A percentile compares a stretch with the other conserved stretches of the same genome.
Conservation (phyloP, 2,888 invertebrate genomes). For the Mayetiola destructor region DNA sequence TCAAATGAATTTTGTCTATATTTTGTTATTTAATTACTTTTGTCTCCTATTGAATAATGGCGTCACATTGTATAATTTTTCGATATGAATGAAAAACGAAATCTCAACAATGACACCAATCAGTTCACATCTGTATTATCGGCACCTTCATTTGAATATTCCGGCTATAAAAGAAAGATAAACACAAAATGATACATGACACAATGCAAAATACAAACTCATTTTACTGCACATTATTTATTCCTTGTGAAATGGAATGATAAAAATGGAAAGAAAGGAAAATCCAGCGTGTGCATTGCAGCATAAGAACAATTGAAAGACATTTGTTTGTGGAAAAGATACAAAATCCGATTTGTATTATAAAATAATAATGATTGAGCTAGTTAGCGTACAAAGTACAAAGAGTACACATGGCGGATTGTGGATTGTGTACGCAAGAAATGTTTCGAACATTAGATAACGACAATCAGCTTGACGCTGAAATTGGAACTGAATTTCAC, state of each 20-base stretch:
- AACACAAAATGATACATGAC: too few species aligned
- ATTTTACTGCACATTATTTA: constrained; percentile 2
- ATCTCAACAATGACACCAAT: too few species aligned
- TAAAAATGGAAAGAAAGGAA: too few species aligned
- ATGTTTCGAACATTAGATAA: not conserved
- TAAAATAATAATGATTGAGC: constrained; percentile 11
- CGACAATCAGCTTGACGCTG: not conserved
- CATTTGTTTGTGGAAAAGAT: not conserved
- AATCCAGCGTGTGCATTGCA: too few species aligned
- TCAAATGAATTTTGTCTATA: too few species aligned
- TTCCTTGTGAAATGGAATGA: too few species aligned
- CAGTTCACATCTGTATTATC: not conserved
- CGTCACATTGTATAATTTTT: too few species aligned
- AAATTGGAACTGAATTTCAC: not conserved
- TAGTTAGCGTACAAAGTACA: constrained; percentile 5
- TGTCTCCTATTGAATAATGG: too few species aligned
- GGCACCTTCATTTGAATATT: not conserved
- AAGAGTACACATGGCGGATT: not conserved
- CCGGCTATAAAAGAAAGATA: constrained; percentile 4
- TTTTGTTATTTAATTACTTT: too few species aligned
- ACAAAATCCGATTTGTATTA: constrained; percentile 10
- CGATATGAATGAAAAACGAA: too few species aligned
- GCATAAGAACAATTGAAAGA: too few species aligned
- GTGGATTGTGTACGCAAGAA: not conserved
- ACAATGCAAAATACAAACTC: too few species aligned